Evolutionary conservation across 2,888 invertebrate genomes (phyloP), one percentile per base, ranked within the genome.

Genomic region (Dicyrtomina minuta): DNA sequence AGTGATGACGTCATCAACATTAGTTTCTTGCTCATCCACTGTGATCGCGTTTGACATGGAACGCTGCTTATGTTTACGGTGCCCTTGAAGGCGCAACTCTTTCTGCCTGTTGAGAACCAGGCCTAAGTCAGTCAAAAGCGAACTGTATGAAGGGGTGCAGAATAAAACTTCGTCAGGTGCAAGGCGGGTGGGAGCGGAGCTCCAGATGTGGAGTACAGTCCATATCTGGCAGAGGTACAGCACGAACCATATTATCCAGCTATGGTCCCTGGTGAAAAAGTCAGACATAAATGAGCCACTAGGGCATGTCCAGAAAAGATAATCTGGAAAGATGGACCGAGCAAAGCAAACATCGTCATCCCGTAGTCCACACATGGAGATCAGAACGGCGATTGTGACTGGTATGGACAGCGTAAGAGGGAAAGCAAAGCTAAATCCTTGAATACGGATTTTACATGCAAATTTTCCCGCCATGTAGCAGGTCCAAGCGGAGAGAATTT

Each of bases 111-210:
- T 98, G 75, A 98, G 83, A 1, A 93, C 93, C 86, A 98, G 87
- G 13, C 96, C 94, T 83, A 97, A 97, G 82, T 98, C 98, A 73
- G 97, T 91, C 41, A 98, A 84, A 20, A 95, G 82, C 0, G 91
- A 89, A 79, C 90, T 91, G 83, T 96, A 98, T 91, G 96, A 93
- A 0, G 97, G 96, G 13, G 89, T 86, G 0, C 96, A 91, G 80
- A 95, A 98, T 66, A 99, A 83, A 83, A 93, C 96, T 82, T 98
- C 98, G 0, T 97, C 96, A 39, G 93, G 89, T 0, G 97, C 97
- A 79, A 99, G 85, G 84, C 98, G 89, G 83, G 97, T 96, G 79
- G 93, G 93, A 83, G 95, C 95, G 2, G 92, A 93, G 12, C 41
- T 51, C 97, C 97, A 99, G 75, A 98, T 93, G 80, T 99, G 97